Evolutionary conservation across 1,140 invertebrate species (phyloP), one percentile per base, ranked within the genome.

Genomic region (Daktulosphaira vitifoliae): DNA sequence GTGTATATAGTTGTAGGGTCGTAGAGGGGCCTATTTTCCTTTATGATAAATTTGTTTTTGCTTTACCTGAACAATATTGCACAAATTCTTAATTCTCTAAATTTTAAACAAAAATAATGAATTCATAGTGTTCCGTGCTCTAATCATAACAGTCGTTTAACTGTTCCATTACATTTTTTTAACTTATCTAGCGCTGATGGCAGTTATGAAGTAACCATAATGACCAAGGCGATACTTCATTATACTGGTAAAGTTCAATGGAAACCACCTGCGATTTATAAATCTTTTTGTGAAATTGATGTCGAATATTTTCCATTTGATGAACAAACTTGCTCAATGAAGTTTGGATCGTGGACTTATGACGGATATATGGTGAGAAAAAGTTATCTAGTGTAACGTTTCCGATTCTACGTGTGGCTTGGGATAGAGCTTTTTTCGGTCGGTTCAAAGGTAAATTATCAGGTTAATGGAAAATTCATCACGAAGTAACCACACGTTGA

Each of bases 251-350:
- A 88, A 77, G 93, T 98, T 29, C 80, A 89, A 38, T 98, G 95
- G 95, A 95, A 96, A 73, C 95, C 95, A 33, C 94, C 94, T 50
- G 94, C 94, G 67, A 96, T 98, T 76, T 98, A 96, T 81, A 97
- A 97, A 80, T 96, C 90, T 67, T 96, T 93, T 75, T 96, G 93
- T 75, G 90, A 96, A 79, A 96, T 98, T 70, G 90, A 97, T 78
- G 92, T 96, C 69, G 88, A 92, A 76, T 96, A 93, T 76, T 96
- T 97, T 77, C 92, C 92, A 22, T 96, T 95, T 77, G 94, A 97
- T 76, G 85, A 93, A 76, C 94, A 98, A 76, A 89, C 88, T 25
- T 98, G 95, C 77, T 88, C 90, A 75, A 93, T 98, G 88, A 96
- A 96, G 77, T 98, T 97, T 71, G 96, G 95, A 67, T 96, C 92